phyloP scores from a whole-genome alignment of 2,888 invertebrate genomes.

The Terebella lapidaria region DNA sequence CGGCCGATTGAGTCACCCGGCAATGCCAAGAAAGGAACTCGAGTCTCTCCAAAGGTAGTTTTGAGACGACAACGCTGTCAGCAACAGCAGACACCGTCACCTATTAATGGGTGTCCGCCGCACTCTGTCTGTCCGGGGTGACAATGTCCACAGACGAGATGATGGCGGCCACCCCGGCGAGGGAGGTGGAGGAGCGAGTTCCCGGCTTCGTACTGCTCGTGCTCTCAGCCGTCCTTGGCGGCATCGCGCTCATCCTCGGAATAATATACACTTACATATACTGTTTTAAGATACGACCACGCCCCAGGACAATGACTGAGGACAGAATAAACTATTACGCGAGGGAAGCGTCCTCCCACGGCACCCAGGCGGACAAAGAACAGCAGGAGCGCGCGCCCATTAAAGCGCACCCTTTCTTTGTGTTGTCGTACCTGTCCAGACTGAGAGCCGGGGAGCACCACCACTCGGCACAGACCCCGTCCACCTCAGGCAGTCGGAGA shows the following conservation, averaged over 20 bases:
- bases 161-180: neutral
- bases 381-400: neutral
- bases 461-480: too few relatives aligned
- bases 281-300: conserved; percentile 13
- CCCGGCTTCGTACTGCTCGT: conserved; percentile 5
- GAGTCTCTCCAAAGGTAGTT: too few relatives aligned
- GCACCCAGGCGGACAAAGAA: neutral
- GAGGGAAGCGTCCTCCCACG: neutral
- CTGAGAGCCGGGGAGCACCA: too few relatives aligned
- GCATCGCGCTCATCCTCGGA: conserved; percentile 8
- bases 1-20: too few relatives aligned
- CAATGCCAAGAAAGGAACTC: too few relatives aligned
- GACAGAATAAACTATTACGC: conserved; percentile 2
- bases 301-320: neutral
- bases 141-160: neutral
- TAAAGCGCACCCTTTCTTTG: conserved; percentile 1
- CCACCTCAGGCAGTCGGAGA: too few relatives aligned
- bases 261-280: conserved; percentile 16
- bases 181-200: neutral
- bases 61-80: too few relatives aligned
- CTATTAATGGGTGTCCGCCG: too few relatives aligned
- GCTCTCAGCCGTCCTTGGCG: conserved; percentile 7
- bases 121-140: too few relatives aligned
- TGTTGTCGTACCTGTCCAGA: neutral
- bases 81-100: too few relatives aligned